Evolutionary conservation across 2,797 vertebrate genomes (phyloP).

Genomic region (Alfaro cultratus): DNA sequence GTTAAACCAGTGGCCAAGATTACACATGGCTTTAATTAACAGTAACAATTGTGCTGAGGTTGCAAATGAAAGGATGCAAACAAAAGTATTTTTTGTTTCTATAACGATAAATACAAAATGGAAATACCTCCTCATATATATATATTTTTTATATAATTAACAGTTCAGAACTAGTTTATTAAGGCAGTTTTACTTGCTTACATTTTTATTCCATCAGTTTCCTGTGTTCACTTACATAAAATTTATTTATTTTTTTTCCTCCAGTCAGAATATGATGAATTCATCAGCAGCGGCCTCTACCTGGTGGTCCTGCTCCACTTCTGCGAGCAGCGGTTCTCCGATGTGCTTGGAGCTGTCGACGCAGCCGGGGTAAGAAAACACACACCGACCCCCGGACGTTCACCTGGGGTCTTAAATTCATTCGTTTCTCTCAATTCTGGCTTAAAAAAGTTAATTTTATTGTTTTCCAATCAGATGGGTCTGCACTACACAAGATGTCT

Average conservation of each 20-base stretch:
- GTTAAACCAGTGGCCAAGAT: neutral
- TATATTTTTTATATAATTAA: neutral
- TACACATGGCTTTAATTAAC: neutral
- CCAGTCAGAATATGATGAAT: constrained; percentile 97
- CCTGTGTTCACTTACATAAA: neutral
- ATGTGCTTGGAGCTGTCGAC: constrained; percentile 92
- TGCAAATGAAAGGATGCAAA: neutral
- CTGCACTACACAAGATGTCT: neutral
- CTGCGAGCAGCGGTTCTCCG: constrained; percentile 97
- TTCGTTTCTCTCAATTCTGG: neutral
- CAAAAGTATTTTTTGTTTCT: neutral
- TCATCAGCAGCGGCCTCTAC: constrained; percentile 98
- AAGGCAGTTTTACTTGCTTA: neutral
- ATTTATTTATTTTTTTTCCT: neutral
- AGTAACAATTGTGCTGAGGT: neutral
- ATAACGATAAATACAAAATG: neutral
- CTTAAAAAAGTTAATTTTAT: neutral
- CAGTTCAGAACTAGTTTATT: neutral
- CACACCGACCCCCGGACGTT: neutral
- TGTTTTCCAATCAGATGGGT: neutral
- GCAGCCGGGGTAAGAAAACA: constrained; percentile 90
- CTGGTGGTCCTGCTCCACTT: constrained; percentile 96
- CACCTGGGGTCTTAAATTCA: neutral
- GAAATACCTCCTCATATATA: neutral
- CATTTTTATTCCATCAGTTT: neutral